Base-by-base conservation (phyloP, 2,888 invertebrate species). In the Ennomos fuscantarius region DNA sequence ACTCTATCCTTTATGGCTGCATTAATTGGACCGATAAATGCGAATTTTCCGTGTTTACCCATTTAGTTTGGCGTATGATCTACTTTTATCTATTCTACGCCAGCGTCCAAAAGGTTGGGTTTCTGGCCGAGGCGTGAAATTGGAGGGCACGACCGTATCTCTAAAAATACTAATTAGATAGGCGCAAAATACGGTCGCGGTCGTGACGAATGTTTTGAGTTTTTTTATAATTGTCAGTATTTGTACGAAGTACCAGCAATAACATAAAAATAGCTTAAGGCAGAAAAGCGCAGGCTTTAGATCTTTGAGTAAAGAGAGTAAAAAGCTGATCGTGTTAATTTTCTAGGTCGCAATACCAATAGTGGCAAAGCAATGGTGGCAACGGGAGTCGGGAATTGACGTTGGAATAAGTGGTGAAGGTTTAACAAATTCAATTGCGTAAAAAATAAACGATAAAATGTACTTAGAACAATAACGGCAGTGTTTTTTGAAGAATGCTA, bases 51-150 rank as follows among this genome's bases (percentile, higher is more conserved):
- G 62, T 55, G 45, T 60, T 65, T 55, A 32, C 31, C 50, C 12
- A 43, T 24, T 24, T 24, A 24, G n/a, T 43, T 40, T 40, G 40
- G 9, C 48, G 37, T 42, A 15, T 43, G 31, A 36, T 6, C n/a
- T 15, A 51, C 49, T 41, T 10, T 51, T 51, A 35, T 49, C 53
- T 58, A 62, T 64, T 67, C 54, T 50, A 37, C 51, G 59, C 12
- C 47, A 24, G 6, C 6, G 6, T 24, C 24, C 24, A 50, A 62
- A 63, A 60, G 62, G 62, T 54, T 59, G 62, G 64, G 68, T 65
- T 54, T 60, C 53, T 58, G 73, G 56, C 64, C 66, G 65, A 45
- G 24, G 71, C 74, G 73, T 78, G 71, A 75, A 80, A 80, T 78
- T 54, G 46, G 42, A 54, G 63, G 66, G 62, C 78, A 78, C 79